Conservation (phyloP, 2,797 vertebrate genomes). For the Ciconia nigra region DNA sequence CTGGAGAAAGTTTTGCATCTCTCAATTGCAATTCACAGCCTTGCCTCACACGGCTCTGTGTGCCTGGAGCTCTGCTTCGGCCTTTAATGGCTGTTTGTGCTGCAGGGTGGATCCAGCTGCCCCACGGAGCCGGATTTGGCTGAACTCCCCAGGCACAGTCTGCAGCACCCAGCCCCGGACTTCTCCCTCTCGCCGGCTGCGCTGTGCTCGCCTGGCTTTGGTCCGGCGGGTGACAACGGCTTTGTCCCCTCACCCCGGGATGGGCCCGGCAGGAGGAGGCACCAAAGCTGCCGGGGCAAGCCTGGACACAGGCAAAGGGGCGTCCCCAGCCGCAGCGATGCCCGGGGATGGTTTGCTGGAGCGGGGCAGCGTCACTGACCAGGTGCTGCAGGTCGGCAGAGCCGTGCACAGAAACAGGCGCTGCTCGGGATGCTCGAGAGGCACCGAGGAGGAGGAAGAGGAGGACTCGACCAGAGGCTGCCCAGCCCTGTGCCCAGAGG, state of each 20-base stretch:
- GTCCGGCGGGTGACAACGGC: accelerated
- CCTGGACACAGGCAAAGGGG: not conserved
- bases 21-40: accelerated
- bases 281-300: too few relatives aligned
- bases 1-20: accelerated
- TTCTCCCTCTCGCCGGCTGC: not conserved
- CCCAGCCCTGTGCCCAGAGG: not conserved
- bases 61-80: not conserved
- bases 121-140: not conserved
- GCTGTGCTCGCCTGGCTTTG: accelerated
- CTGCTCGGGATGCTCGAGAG: not conserved
- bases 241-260: accelerated
- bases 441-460: not conserved
- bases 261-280: accelerated
- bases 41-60: accelerated
- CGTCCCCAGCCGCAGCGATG: not conserved
- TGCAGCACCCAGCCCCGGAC: accelerated
- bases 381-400: not conserved
- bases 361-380: accelerated
- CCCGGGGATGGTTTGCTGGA: not conserved
- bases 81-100: not conserved
- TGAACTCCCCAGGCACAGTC: accelerated
- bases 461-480: not conserved
- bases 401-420: accelerated
- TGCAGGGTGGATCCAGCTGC: not conserved